Evolutionary conservation across 1,140 invertebrate species (phyloP), one percentile per base, ranked within the genome.

Genomic region (Mya arenaria): DNA sequence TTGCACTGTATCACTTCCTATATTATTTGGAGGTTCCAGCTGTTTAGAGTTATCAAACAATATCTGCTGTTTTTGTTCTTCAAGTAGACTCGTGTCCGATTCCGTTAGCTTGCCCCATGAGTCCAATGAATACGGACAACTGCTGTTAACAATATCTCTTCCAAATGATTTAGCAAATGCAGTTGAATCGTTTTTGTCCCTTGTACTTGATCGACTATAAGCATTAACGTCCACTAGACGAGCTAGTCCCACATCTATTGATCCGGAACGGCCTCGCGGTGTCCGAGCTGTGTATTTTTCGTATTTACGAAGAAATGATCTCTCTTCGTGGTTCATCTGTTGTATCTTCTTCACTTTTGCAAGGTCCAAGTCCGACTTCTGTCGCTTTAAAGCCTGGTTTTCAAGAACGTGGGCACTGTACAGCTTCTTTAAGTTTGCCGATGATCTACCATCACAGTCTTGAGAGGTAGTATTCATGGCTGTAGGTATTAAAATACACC

Each of bases 51-150:
- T 28, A 62, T 39, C 41, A 75, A 30, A 63, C 23, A 66, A 66
- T 34, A 66, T 78, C 8, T 78, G 44, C n/a, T 44, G 28, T 41
- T 78, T 78, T 19, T 66, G 39, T 55, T 78, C 19, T 13, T 78
- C 62, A 17, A 78, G 52, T n/a, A 78, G 2, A 32, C 39, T 55
- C 1, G 32, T 78, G 23, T 66, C 74, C 37, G 3, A 32, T 15
- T 66, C 62, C 32, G 36, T n/a, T 15, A 78, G 36, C 23, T n/a
- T 65, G 28, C 55, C 66, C 74, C 60, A 78, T 17, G 74, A 55
- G 36, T 78, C 62, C 1, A 62, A 78, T 30, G 74, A 66, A 66
- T 78, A 78, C 2, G 74, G 62, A 66, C 34, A 66, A 8, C 66
- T 63, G 44, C 44, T 44, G 17, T 17, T 65, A 6, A 78, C 39